Evolutionary conservation across 2,113 vertebrate genomes (phyloP).

Genomic region (Bostrychus sinensis): DNA sequence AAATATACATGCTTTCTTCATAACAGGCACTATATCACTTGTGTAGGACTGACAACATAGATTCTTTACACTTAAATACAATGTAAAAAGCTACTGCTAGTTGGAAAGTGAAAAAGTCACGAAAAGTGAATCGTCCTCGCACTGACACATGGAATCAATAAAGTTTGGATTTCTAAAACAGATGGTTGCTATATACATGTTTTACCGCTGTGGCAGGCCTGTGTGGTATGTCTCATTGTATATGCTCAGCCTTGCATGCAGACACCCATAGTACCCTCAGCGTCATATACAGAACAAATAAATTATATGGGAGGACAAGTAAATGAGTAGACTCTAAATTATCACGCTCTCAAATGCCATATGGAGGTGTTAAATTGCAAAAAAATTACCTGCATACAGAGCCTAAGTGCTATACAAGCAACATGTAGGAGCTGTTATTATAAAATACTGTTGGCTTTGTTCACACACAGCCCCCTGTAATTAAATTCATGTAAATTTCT

Average conservation of each 20-base stretch:
- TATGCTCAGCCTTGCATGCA: slow-evolving; percentile 14
- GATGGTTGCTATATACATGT: slow-evolving; percentile 43
- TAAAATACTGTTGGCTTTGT: slow-evolving; percentile 2
- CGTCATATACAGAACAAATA: background rate
- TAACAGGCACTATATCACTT: background rate
- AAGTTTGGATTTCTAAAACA: slow-evolving; percentile 50
- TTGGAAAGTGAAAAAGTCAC: background rate
- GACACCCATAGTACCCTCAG: background rate
- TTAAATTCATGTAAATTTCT: background rate
- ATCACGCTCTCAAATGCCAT: slow-evolving; percentile 14
- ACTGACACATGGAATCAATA: slow-evolving; percentile 52
- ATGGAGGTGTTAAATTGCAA: slow-evolving; percentile 5
- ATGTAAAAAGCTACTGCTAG: slow-evolving; percentile 13
- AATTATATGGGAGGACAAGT: slow-evolving; percentile 10
- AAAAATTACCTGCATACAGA: background rate
- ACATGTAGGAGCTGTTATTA: background rate
- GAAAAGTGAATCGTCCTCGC: background rate
- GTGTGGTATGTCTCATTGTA: slow-evolving; percentile 9
- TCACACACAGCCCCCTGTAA: background rate
- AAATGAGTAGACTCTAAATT: slow-evolving; percentile 12
- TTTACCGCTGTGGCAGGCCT: slow-evolving; percentile 21
- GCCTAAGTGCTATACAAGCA: slow-evolving; percentile 4
- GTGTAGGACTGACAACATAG: background rate
- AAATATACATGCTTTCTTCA: background rate
- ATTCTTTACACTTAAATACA: slow-evolving; percentile 4